Evolutionary conservation across 2,113 vertebrate genomes (phyloP), one percentile per base, ranked within the genome.

Genomic region (Excalfactoria chinensis): DNA sequence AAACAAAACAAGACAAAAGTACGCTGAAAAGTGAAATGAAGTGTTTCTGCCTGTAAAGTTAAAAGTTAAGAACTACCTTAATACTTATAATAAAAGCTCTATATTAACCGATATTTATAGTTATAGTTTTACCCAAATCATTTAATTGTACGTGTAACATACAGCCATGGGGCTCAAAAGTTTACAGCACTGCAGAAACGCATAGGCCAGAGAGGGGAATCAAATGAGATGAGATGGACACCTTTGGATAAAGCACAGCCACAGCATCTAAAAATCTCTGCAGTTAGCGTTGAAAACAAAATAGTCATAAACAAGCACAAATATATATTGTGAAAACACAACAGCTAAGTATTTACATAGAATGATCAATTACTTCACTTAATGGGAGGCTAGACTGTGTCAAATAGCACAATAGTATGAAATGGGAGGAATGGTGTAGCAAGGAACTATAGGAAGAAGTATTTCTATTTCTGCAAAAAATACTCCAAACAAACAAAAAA

Each of bases 1-100:
- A 40, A 95, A 73, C 35, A 66, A 83, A 94, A 77, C 32, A 69
- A 18, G 21, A n/a, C 53, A 94, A 40, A 86, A 86, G 79, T 37
- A 80, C 48, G 73, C 32, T 63, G 81, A 93, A 81, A 88, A 23
- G 40, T 46, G 43, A 94, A 58, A 85, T 91, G 25, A 74, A 86
- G 84, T 46, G 41, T 9, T 74, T 32, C 62, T 92, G 69, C 43
- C 73, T 59, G 13, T 15, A 8, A 78, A 78, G n/a, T 6, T 55
- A 62, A 6, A 56, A 93, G 21, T 25, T 70, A 55, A 66, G 43
- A 80, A 12, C n/a, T 74, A 11, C 13, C 48, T 83, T 83, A 58
- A 6, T 83, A 35, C 56, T 83, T 89, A 46, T 34, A 58, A 18
- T 58, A 49, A 86, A 87, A 72, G 1, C 16, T 40, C 46, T 79